phyloP scores from a whole-genome alignment of 1,140 invertebrate species.

The Drosophila pruinosa region DNA sequence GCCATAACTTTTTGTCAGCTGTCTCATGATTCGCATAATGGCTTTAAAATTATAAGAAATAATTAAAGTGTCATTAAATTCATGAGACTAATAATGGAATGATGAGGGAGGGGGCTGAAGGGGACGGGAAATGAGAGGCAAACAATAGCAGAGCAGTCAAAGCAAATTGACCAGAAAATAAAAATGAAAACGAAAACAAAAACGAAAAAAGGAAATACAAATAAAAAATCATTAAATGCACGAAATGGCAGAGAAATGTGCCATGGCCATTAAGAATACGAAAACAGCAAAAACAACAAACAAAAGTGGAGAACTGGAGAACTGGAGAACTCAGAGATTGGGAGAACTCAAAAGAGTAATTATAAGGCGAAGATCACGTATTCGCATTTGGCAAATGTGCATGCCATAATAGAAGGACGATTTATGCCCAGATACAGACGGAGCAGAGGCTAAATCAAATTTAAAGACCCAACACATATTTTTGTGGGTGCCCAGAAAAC shows the following conservation, averaged over 20 bases:
- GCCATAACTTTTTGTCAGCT: slow-evolving; percentile 18
- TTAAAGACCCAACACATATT: slow-evolving; percentile 43
- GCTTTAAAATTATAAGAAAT: slow-evolving; percentile 58
- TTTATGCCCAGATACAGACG: slow-evolving; percentile 48
- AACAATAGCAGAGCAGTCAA: slow-evolving; percentile 78
- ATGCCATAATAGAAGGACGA: slow-evolving; percentile 70
- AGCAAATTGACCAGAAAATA: slow-evolving; percentile 76
- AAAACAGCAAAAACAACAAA: background rate
- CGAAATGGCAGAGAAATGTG: slow-evolving; percentile 79
- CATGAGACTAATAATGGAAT: slow-evolving; percentile 47
- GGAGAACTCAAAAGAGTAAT: slow-evolving; percentile 56
- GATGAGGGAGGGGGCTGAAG: background rate
- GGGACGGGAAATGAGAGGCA: background rate
- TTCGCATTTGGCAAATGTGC: slow-evolving; percentile 72
- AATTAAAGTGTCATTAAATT: slow-evolving; percentile 74
- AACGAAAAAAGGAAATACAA: slow-evolving; percentile 44
- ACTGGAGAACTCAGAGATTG: slow-evolving; percentile 7
- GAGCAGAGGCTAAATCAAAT: slow-evolving; percentile 21
- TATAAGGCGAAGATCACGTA: slow-evolving; percentile 79
- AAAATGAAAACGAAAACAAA: slow-evolving; percentile 50
- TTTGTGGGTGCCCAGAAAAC: slow-evolving; percentile 49
- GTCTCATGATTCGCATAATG: slow-evolving; percentile 19
- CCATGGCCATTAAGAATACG: slow-evolving; percentile 73
- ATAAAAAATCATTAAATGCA: slow-evolving; percentile 79
- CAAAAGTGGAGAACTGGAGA: slow-evolving; percentile 13